Base-by-base conservation (phyloP, 2,113 vertebrate species). In the Edolisoma coerulescens region DNA sequence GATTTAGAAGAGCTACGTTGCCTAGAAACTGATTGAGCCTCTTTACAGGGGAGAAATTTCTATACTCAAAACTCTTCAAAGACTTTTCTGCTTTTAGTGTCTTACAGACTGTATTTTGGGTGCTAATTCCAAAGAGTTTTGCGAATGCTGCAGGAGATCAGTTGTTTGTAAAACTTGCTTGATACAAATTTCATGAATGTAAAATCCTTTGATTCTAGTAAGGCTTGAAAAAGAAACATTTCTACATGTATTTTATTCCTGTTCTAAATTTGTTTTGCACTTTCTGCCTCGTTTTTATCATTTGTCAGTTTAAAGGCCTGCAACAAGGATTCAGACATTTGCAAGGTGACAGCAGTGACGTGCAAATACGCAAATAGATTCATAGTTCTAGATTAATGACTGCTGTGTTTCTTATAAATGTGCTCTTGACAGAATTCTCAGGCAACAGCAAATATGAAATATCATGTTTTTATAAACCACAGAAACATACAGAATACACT, bases 11-110 rank as follows among this genome's bases (percentile, higher is more conserved):
- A 96, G 20, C 57, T 54, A 61, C 0, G 87, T 84, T 95, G 92
- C 82, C 96, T 97, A 81, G 95, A 95, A 97, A 97, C 54, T 86
- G 81, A 54, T 45, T 84, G 74, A 94, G 59, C 45, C 90, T 92
- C 94, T 89, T 94, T 93, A 93, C 5, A 24, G 19, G 42, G 53
- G 47, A 95, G 39, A 74, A 91, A 93, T 84, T 92, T 96, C 67
- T 73, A 35, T 52, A 37, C 21, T 57, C 39, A 70, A 50, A 95
- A 93, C 41, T 89, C 95, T 93, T 95, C 81, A 95, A 93, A 93
- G 77, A 41, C 26, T 94, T 90, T 64, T 82, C 84, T 91, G 57
- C 35, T 81, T 95, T 81, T 37, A 52, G 39, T 50, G 13, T 37
- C 28, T 86, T 84, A 65, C n/a, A 67, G 92, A 61, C 24, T 93